A percentile compares a stretch with the other conserved stretches of the same genome.
Conservation (phyloP, 2,113 vertebrate species). For the Hyperoodon ampullatus region DNA sequence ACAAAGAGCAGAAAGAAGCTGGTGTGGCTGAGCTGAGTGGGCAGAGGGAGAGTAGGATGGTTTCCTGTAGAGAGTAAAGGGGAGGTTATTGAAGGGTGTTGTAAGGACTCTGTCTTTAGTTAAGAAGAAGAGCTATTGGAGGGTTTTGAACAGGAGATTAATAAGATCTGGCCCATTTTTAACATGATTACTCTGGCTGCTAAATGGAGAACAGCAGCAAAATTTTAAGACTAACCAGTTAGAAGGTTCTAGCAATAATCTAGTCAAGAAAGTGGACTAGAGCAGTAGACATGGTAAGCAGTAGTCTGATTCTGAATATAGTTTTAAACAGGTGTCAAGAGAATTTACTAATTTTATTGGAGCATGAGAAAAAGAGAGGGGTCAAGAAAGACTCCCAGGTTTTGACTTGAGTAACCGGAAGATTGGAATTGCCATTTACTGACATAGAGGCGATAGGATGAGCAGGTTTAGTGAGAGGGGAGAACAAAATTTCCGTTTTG, state of each 20-base stretch:
- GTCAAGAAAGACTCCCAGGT: not conserved
- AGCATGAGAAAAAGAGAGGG: not conserved
- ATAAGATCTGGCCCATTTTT: not conserved
- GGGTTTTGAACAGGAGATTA: not conserved
- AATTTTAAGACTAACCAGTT: not conserved
- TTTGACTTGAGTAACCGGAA: not conserved
- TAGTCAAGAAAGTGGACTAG: not conserved
- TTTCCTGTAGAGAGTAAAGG: not conserved
- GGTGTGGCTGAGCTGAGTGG: not conserved
- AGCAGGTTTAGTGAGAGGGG: not conserved
- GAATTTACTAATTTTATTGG: not conserved
- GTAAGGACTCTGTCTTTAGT: not conserved
- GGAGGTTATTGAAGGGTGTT: not conserved
- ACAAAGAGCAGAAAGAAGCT: not conserved
- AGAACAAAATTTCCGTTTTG: not conserved
- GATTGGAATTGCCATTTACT: not conserved
- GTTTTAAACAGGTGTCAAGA: not conserved
- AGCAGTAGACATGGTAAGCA: not conserved
- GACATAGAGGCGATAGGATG: not conserved
- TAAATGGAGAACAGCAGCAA: not conserved
- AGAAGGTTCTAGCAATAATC: not conserved
- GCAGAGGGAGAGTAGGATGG: rapidly evolving
- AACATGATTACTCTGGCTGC: not conserved
- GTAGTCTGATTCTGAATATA: not conserved
- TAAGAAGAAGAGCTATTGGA: not conserved